Percentiles rank a stretch among this genome's conserved stretches.
Evolutionary conservation across 2,797 vertebrate genomes (phyloP).

Genomic region (Ctenopoma multispine): DNA sequence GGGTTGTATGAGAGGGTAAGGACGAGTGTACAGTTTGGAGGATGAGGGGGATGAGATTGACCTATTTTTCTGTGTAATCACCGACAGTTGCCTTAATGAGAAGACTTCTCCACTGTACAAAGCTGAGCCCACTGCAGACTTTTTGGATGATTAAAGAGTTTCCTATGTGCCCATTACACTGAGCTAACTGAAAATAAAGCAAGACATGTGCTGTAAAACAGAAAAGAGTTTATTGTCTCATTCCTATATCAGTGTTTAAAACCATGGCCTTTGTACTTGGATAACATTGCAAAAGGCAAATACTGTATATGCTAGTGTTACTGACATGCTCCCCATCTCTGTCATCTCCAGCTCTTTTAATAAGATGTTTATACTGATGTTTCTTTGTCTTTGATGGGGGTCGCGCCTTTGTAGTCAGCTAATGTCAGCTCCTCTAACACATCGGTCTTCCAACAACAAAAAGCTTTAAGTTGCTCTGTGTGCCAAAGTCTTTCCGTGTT

Average conservation of each 20-base stretch:
- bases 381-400: conserved; percentile 49
- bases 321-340: conserved; percentile 37
- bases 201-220: conserved; percentile 25
- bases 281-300: conserved; percentile 46
- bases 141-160: background rate
- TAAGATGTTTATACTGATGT: conserved; percentile 53
- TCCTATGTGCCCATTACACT: background rate
- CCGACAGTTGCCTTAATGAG: conserved; percentile 8
- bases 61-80: conserved; percentile 5
- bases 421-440: conserved; percentile 35
- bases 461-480: conserved; percentile 19
- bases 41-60: too few species aligned
- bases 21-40: too few species aligned
- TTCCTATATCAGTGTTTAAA: conserved; percentile 30
- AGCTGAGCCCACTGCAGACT: background rate
- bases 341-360: conserved; percentile 48
- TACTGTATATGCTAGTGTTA: conserved; percentile 5
- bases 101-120: background rate
- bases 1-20: too few species aligned
- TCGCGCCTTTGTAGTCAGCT: conserved; percentile 61
- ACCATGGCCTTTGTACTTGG: conserved; percentile 47
- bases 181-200: background rate
- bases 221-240: conserved; percentile 15
- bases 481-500: conserved; percentile 34
- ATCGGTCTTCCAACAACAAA: conserved; percentile 20